phyloP scores from a whole-genome alignment of 2,888 invertebrate genomes.

The Herminia tarsipennalis region DNA sequence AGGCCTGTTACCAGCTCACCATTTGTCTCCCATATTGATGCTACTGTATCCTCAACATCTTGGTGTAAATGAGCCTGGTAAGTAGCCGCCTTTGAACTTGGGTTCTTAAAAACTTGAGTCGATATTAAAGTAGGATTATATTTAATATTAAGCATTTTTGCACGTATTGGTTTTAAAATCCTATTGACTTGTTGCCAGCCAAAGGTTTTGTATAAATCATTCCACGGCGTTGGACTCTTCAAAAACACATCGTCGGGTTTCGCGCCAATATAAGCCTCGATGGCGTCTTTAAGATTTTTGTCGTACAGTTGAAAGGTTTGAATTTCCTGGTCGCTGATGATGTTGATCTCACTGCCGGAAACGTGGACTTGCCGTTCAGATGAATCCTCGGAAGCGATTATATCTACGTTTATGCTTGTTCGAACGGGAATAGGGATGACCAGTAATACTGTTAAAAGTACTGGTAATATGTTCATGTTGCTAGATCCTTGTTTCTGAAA shows the following conservation, averaged over 20 bases:
- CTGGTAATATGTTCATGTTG: neutral
- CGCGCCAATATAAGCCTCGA: conserved; percentile 40
- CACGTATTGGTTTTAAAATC: conserved; percentile 43
- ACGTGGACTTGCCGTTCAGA: conserved; percentile 27
- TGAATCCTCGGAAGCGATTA: conserved; percentile 35
- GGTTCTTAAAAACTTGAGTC: conserved; percentile 24
- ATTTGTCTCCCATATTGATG: conserved; percentile 20
- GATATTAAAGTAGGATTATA: conserved; percentile 8
- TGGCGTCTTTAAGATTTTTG: conserved; percentile 43
- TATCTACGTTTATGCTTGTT: conserved; percentile 50
- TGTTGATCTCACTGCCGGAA: conserved; percentile 38
- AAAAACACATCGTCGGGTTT: conserved; percentile 37
- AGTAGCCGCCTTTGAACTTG: conserved; percentile 1
- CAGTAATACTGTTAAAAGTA: conserved; percentile 10
- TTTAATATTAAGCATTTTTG: conserved; percentile 5
- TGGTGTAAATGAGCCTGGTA: conserved; percentile 5
- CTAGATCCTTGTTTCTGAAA: neutral
- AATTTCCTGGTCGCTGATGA: conserved; percentile 47
- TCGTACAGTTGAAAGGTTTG: conserved; percentile 50
- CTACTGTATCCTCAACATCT: conserved; percentile 23
- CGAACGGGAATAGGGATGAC: conserved; percentile 22
- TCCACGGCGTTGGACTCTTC: conserved; percentile 60
- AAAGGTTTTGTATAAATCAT: conserved; percentile 52
- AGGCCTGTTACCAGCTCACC: neutral
- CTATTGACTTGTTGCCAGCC: conserved; percentile 54